These are phyloP conservation scores for Thrips palmi DNA, from an alignment of 1,140 invertebrate genomes.

Conservation along the genomic window DNA sequence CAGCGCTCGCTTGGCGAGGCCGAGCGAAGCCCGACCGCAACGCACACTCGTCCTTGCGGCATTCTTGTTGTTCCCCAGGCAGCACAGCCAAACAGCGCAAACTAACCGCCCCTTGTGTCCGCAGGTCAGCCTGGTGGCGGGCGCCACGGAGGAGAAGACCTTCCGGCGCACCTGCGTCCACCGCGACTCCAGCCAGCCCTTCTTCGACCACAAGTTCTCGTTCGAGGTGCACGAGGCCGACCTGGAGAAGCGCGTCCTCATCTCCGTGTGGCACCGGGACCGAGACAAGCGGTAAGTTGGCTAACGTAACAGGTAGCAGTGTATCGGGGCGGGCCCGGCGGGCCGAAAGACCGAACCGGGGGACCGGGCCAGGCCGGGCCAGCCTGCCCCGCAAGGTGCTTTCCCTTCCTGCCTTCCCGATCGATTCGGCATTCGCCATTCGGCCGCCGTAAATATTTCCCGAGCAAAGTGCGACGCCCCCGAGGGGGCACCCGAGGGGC, in stretches of 20 bases:
- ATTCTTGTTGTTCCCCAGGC: background rate
- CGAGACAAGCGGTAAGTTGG: constrained; percentile 24
- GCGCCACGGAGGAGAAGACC: constrained; percentile 23
- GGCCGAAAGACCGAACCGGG: too few relatives aligned
- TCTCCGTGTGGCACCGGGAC: constrained; percentile 31
- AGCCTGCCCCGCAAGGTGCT: too few relatives aligned
- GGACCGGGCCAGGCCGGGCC: too few relatives aligned
- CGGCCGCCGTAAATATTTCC: too few relatives aligned
- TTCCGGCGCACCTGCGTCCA: constrained; percentile 27
- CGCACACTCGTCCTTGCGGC: constrained; percentile 1
- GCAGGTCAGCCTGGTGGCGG: constrained; percentile 19
- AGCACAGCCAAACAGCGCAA: constrained; percentile 6
- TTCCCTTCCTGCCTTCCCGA: too few relatives aligned
- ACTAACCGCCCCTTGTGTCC: background rate
- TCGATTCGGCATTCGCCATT: too few relatives aligned
- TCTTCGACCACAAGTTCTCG: constrained; percentile 30
- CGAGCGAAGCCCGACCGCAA: background rate
- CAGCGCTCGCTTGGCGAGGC: background rate
- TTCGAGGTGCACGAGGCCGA: constrained; percentile 27
- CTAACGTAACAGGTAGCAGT: too few relatives aligned
- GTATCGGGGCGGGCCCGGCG: background rate
- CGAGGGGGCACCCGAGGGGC: too few relatives aligned
- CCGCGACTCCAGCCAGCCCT: constrained; percentile 22
- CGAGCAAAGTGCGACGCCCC: too few relatives aligned
- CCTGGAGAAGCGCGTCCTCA: constrained; percentile 25